Percentiles rank a stretch among this genome's conserved stretches.
phyloP scores from a whole-genome alignment of 1,140 invertebrate genomes.

The Heliconius hermathena region DNA sequence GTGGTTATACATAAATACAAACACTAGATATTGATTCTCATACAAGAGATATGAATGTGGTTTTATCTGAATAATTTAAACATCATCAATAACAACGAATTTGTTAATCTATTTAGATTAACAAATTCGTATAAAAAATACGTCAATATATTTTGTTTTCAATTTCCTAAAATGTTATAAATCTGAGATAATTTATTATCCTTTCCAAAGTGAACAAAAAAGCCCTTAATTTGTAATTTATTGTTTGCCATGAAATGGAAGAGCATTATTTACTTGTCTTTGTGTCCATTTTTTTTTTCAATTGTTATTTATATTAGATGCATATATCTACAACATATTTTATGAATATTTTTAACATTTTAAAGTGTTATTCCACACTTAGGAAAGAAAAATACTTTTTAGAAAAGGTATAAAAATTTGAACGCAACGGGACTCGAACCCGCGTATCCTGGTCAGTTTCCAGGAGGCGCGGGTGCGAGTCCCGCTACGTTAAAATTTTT shows the following conservation, averaged over 20 bases:
- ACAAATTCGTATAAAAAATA: neutral
- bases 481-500: no score
- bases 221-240: constrained; percentile 8
- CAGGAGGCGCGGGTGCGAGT: no score
- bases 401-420: no score
- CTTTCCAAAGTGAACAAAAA: constrained; percentile 8
- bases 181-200: constrained; percentile 9
- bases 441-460: no score
- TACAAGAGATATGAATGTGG: neutral
- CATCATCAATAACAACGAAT: neutral
- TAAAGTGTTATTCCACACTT: no score
- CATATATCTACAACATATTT: neutral
- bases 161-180: constrained; percentile 13
- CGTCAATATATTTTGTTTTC: constrained; percentile 3
- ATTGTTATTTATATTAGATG: neutral
- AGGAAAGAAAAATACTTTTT: no score
- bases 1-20: no score
- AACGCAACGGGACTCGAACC: no score
- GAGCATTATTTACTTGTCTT: neutral
- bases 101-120: neutral
- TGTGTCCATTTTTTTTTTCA: neutral
- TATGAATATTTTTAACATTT: no score
- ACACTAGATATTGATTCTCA: neutral
- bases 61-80: neutral
- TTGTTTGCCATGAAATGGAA: neutral